These are phyloP conservation scores for Notospermus geniculatus DNA, from an alignment of 1,140 invertebrate species.

Conservation along the genomic window DNA sequence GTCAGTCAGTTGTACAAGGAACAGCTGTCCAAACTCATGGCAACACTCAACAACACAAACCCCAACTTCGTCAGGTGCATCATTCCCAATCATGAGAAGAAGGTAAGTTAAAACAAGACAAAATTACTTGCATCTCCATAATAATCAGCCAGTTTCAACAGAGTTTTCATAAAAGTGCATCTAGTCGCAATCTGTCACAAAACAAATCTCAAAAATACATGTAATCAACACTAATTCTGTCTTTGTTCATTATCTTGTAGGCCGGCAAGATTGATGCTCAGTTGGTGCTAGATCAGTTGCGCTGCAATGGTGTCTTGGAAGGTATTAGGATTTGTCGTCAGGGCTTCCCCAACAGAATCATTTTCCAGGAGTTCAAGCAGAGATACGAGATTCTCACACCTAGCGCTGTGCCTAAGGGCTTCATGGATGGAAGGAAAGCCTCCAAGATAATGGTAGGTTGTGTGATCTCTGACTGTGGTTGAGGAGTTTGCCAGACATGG, in stretches of 20 bases:
- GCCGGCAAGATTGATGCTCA: constrained; percentile 97
- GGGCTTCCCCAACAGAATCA: constrained; percentile 88
- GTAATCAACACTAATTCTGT: no score
- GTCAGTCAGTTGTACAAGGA: constrained; percentile 99
- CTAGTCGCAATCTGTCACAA: no score
- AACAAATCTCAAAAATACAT: no score
- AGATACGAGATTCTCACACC: constrained; percentile 93
- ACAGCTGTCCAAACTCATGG: constrained; percentile 95
- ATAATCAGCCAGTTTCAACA: no score
- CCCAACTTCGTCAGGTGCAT: constrained; percentile 99
- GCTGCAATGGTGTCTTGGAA: constrained; percentile 98
- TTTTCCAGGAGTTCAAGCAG: constrained; percentile 75
- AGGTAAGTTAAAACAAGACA: constrained; percentile 50
- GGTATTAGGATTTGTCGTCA: constrained; percentile 99
- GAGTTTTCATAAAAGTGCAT: no score
- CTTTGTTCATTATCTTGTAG: constrained; percentile 37
- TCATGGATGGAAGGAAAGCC: constrained; percentile 99
- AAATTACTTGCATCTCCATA: no score
- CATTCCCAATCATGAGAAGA: constrained; percentile 99
- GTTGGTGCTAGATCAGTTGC: constrained; percentile 91
- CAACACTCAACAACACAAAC: constrained; percentile 93
- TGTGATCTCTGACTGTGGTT: no score
- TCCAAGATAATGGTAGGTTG: constrained; percentile 89
- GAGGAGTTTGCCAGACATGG: no score
- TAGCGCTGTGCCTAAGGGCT: constrained; percentile 96